Conservation (phyloP, 2,797 vertebrate genomes). For the Orestias chungarensis region DNA sequence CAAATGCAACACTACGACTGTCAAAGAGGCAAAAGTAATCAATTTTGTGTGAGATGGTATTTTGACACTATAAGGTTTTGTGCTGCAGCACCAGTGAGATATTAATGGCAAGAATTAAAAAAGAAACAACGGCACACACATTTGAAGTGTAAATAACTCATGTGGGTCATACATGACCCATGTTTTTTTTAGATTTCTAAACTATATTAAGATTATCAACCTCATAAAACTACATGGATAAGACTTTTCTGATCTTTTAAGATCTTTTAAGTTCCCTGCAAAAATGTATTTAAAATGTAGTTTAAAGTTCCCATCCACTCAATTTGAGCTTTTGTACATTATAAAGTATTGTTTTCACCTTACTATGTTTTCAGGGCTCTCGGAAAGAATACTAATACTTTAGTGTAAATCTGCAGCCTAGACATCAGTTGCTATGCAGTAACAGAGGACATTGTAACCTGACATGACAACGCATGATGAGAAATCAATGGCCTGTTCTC, state of each 20-base stretch:
- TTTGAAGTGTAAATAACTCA: too few species aligned
- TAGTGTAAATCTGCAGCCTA: slow-evolving; percentile 24
- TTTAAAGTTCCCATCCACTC: neutral
- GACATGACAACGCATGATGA: slow-evolving; percentile 68
- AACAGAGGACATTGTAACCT: slow-evolving; percentile 61
- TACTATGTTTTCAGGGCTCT: neutral
- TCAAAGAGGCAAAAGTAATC: neutral
- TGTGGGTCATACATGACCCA: too few species aligned
- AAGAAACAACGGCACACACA: too few species aligned
- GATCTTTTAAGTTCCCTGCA: neutral
- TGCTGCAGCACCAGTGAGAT: neutral
- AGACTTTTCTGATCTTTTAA: neutral
- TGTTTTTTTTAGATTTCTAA: neutral
- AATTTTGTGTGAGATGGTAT: neutral
- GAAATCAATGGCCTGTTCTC: slow-evolving; percentile 66
- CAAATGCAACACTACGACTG: too few species aligned
- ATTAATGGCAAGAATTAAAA: too few species aligned
- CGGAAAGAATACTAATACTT: neutral
- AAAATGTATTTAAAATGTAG: neutral
- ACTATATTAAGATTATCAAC: neutral
- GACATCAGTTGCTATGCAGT: slow-evolving; percentile 36
- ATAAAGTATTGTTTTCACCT: neutral
- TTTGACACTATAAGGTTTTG: neutral
- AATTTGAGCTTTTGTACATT: neutral
- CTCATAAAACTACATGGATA: neutral